A percentile compares a stretch with the other conserved stretches of the same genome.
Evolutionary conservation across 2,888 invertebrate species (phyloP).

Genomic region (Heliconius ethilla): DNA sequence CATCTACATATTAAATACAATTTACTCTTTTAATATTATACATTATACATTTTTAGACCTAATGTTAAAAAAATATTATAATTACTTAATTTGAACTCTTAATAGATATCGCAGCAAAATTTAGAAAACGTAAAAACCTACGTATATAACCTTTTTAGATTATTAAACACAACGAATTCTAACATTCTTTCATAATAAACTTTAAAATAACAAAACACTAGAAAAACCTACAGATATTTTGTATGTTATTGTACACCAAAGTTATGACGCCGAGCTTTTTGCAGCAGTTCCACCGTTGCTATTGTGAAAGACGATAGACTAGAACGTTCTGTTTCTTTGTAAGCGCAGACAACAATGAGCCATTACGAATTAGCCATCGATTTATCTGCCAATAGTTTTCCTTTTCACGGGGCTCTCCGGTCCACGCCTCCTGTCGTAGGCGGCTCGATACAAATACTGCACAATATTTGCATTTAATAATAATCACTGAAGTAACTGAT

Average conservation of each 20-base stretch:
- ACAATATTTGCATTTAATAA: conserved; percentile 46
- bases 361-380: conserved; percentile 78
- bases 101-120: no score
- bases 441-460: conserved; percentile 51
- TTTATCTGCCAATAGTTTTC: conserved; percentile 73
- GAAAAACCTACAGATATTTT: background rate
- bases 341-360: conserved; percentile 77
- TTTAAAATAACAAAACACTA: background rate
- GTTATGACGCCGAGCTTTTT: conserved; percentile 32
- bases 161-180: background rate
- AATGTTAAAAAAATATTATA: no score
- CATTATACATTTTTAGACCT: no score
- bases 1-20: no score
- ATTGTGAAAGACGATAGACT: conserved; percentile 69
- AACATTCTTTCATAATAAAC: background rate
- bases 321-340: conserved; percentile 77
- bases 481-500: conserved; percentile 28
- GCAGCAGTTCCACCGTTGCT: conserved; percentile 31
- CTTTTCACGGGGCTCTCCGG: conserved; percentile 56
- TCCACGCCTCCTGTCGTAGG: conserved; percentile 55
- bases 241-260: conserved; percentile 27
- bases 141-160: background rate
- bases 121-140: no score
- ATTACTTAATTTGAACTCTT: no score
- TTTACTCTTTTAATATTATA: no score